Base-by-base conservation (phyloP, 92 coral and sea anemone genomes). In the Palythoa grandis region DNA sequence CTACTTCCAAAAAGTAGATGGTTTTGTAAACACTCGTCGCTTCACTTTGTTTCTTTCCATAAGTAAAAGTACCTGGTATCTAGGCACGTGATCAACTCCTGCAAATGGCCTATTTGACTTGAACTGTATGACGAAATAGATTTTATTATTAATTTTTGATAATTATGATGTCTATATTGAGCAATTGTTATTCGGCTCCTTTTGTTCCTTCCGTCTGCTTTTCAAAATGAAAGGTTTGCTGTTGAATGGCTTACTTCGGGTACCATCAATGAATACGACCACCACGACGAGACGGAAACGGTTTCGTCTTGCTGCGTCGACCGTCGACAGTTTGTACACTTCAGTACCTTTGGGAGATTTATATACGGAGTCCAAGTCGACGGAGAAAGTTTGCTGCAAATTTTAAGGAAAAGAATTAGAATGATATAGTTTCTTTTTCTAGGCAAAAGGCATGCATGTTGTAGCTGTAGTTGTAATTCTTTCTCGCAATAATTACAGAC, bases 301-400 rank as follows among this genome's bases (percentile, higher is more conserved):
- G 83, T 96, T 96, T 76, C 99, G 89, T 82, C 98, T 88, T 24
- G 90, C 91, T 1, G 97, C 83, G 82, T 96, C 99, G 74, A 96
- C 99, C 9, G 99, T 96, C 52, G 99, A 93, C 38, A 96, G 98
- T 73, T 96, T 96, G 85, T 96, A 96, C 1, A 96, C 98, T n/a
- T 96, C 97, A 11, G 90, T 88, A 60, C 96, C 96, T 40, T 80
- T 86, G 17, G 87, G 85, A 48, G 85, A 61, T 56, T 82, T 40
- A 61, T 89, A 86, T 23, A 86, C 89, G 1, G 89, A 84, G 24
- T 78, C 88, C 83, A 84, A 43, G 35, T 76, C 91, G 1, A 91
- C 78, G 16, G 84, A 71, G 43, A 85, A 89, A 4, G 79, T 67
- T 78, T 89, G 92, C 92, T 89, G 52, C 13, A 78, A 39, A 54